Base-by-base conservation (phyloP, 2,888 invertebrate species). In the Ecdyonurus torrentis region DNA sequence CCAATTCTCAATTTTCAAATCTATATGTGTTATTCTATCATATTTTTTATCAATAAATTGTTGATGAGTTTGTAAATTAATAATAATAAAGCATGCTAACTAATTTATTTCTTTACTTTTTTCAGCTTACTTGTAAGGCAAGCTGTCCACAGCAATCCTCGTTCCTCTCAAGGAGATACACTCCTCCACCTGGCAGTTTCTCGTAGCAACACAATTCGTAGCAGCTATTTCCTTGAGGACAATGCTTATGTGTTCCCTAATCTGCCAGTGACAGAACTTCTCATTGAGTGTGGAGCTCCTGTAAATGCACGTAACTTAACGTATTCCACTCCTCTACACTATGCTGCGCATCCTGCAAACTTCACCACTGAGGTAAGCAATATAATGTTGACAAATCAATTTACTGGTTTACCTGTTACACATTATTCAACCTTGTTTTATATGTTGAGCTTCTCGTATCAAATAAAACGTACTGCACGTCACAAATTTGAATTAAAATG, bases 111-210 rank as follows among this genome's bases (percentile, higher is more conserved):
- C n/a, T n/a, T n/a, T n/a, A n/a, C n/a, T n/a, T n/a, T 10, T 55
- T 55, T 7, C 22, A 55, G 55, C 7, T 7, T 20, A 7, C 22
- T 55, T 20, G 55, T 55, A n/a, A 55, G 55, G 55, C 19, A 55
- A 22, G 55, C 55, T 22, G 79, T 87, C 25, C 79, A 77, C 62
- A 75, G 78, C 65, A 84, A 87, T 74, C 83, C 87, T 62, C 81
- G 83, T 66, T 86, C 86, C 69, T 82, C 70, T 81, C 83, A 64
- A 18, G 86, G 86, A 65, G 90, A 91, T 74, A 84, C 89, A n/a
- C 78, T 93, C 66, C 80, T 95, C 65, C 94, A 94, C 78, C 79
- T 93, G 67, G 86, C 87, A 71, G 88, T 87, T 63, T 88, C 86
- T 55, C 83, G 84, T 67, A 79, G 85, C 67, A 90, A 89, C 76